Base-by-base conservation (phyloP, 2,113 vertebrate species). In the Bubo scandiacus region DNA sequence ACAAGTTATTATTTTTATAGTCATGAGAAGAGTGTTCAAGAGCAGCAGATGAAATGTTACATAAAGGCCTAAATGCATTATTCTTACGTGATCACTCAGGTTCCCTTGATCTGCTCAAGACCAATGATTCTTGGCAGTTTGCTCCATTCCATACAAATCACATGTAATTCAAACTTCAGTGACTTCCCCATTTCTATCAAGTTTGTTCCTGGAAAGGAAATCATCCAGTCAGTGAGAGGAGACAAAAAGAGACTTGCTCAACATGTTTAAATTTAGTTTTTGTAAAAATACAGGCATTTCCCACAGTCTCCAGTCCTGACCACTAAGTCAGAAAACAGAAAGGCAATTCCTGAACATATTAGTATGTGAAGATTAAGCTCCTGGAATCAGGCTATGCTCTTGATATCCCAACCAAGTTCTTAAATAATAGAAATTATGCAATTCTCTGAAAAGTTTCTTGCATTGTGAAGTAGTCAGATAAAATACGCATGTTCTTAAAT, bases 401-500 rank as follows among this genome's bases (percentile, higher is more conserved):
- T 45, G n/a, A 71, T 25, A 61, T 59, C 23, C 11, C 51, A 54
- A 45, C 55, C 32, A 82, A 93, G 42, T 74, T 51, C 75, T 81
- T 74, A 65, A 80, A 83, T 59, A 52, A 92, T 18, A 86, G 65
- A 85, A 89, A 88, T 75, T 17, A 90, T 73, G 75, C 63, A 52
- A 49, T 83, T 81, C 43, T 18, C 43, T 26, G 18, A 87, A 78
- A 70, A 61, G 38, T 47, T 79, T 73, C 55, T 63, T 86, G 66
- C 17, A 25, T 68, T 22, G 7, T 66, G 65, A 92, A 43, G 61
- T 47, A 90, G 73, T 27, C 71, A 72, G 88, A 86, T 91, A 90
- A 94, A 96, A 97, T 86, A 90, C 40, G 66, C 58, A 95, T 81
- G 70, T 83, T 81, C 87, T 91, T 87, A 95, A 94, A 95, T 23